Evolutionary conservation across 2,888 invertebrate species (phyloP).

Genomic region (Neria commutata): DNA sequence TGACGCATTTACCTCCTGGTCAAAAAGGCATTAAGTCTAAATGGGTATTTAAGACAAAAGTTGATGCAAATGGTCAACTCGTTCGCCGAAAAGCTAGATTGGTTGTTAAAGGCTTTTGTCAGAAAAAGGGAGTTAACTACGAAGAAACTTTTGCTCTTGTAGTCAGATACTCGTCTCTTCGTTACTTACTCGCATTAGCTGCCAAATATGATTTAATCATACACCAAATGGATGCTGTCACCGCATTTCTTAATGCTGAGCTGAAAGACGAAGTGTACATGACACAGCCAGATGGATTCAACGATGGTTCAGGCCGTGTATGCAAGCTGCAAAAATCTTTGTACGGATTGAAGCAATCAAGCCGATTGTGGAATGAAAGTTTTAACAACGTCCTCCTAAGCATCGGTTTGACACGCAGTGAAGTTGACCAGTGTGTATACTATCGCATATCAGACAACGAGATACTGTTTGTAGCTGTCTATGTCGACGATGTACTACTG

Average conservation of each 20-base stretch:
- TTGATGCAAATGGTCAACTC: neutral
- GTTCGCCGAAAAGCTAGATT: constrained; percentile 15
- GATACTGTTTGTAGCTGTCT: neutral
- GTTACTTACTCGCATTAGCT: neutral
- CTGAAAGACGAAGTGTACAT: constrained; percentile 11
- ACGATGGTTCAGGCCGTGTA: neutral
- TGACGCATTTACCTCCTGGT: constrained; percentile 10
- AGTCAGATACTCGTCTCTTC: constrained; percentile 16
- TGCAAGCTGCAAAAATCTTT: neutral
- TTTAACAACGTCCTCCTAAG: neutral
- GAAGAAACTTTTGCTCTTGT: neutral
- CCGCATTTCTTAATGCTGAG: constrained; percentile 18
- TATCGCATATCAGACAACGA: neutral
- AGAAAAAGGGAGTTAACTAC: neutral
- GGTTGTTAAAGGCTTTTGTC: neutral
- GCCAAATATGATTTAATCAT: too few relatives aligned
- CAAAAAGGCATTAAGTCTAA: constrained; percentile 19
- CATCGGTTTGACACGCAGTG: neutral
- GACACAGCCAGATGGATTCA: neutral
- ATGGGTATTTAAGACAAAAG: constrained; percentile 22
- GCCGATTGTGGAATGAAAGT: constrained; percentile 10
- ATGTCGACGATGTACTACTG: neutral
- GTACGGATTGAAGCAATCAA: neutral
- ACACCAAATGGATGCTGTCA: constrained; percentile 18
- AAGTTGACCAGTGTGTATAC: neutral